phyloP scores from a whole-genome alignment of 2,888 invertebrate genomes.

The Nysson spinosus region DNA sequence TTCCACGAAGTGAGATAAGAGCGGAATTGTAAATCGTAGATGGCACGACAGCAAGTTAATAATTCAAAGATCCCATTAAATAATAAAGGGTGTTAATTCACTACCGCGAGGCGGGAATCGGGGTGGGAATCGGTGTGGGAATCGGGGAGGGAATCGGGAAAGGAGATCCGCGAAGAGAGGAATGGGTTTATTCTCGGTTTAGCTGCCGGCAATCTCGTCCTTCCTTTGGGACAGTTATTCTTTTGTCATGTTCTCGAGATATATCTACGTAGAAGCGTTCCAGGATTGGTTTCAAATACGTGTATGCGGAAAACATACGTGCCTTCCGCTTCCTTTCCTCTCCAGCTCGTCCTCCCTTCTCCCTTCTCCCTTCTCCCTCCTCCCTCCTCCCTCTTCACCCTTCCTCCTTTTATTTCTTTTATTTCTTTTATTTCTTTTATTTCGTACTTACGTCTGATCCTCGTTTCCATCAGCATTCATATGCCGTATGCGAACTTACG shows the following conservation, averaged over 20 bases:
- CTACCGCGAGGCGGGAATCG: too few species aligned
- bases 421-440: constrained; percentile 42
- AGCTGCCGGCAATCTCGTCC: constrained; percentile 24
- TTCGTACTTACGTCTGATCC: constrained; percentile 49
- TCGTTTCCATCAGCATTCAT: constrained; percentile 48
- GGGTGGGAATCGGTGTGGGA: too few species aligned
- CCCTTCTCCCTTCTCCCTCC: neutral
- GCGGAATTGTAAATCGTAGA: too few species aligned
- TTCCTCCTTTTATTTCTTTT: constrained; percentile 33
- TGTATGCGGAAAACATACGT: constrained; percentile 25
- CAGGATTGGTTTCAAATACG: constrained; percentile 31
- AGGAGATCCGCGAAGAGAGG: too few species aligned
- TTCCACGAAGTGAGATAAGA: too few species aligned
- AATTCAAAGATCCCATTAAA: too few species aligned
- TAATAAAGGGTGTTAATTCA: too few species aligned
- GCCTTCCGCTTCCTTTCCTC: constrained; percentile 1
- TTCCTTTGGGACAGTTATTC: constrained; percentile 12
- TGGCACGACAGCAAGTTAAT: too few species aligned
- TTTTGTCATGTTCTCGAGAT: constrained; percentile 36
- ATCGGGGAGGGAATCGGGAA: too few species aligned
- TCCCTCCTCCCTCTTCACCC: neutral
- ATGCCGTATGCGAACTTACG: constrained; percentile 3
- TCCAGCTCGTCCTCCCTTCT: neutral
- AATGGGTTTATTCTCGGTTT: too few species aligned
- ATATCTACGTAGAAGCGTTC: constrained; percentile 27